These are phyloP conservation scores for Macrophya alboannulata DNA, from an alignment of 2,888 invertebrate species.

Conservation along the genomic window DNA sequence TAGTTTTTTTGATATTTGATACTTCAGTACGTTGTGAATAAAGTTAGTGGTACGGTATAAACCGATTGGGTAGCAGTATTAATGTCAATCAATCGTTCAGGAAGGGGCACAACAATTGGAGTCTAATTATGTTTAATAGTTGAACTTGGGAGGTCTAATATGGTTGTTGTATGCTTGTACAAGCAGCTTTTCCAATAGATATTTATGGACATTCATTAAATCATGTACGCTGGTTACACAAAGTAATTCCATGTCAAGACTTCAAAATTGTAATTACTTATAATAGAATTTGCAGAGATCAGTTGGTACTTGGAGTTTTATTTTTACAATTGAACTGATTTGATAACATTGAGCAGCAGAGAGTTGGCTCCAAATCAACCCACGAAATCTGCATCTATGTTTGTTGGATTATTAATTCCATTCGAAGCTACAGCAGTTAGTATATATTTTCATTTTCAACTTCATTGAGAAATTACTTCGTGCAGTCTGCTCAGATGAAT, in stretches of 20 bases:
- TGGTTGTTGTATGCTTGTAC: constrained; percentile 32
- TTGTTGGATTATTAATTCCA: background rate
- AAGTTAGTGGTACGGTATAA: constrained; percentile 40
- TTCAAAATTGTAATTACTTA: background rate
- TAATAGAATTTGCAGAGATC: constrained; percentile 1
- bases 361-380: background rate
- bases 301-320: background rate
- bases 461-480: background rate
- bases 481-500: background rate
- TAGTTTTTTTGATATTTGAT: background rate
- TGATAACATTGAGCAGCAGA: background rate
- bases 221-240: background rate
- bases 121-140: constrained; percentile 43
- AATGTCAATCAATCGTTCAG: constrained; percentile 49
- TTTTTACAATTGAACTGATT: background rate
- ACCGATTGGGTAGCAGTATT: constrained; percentile 16
- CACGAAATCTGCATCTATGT: background rate
- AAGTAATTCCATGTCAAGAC: background rate
- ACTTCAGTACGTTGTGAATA: constrained; percentile 20
- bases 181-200: constrained; percentile 8
- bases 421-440: background rate
- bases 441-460: background rate
- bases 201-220: constrained; percentile 23
- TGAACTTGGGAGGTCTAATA: constrained; percentile 41
- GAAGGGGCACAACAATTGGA: constrained; percentile 37